These are phyloP conservation scores for Ditylenchus dipsaci DNA, from an alignment of 1,140 invertebrate genomes.

Conservation along the genomic window DNA sequence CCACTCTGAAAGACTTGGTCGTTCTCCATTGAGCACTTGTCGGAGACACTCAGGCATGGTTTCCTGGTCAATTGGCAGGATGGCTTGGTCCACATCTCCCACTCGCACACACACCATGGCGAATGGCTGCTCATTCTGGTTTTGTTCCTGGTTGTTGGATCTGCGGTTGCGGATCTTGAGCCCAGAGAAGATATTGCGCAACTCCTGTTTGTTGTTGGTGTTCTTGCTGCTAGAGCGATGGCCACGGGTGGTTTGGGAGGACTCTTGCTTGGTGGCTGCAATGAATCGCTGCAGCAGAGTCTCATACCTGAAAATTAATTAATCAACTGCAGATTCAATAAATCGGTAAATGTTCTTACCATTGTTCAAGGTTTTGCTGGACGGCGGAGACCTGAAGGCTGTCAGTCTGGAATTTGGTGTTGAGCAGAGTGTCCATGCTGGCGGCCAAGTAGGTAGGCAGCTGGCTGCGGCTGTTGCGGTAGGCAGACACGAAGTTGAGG, in stretches of 20 bases:
- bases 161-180: background rate
- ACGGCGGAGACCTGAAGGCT: constrained; percentile 16
- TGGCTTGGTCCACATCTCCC: constrained; percentile 32
- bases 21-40: background rate
- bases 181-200: background rate
- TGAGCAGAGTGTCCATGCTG: constrained; percentile 28
- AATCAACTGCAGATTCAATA: no score
- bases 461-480: constrained; percentile 21
- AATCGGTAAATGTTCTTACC: constrained; percentile 7
- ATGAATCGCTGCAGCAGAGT: no score
- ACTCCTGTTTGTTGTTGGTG: background rate
- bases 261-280: no score
- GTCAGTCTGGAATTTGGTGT: constrained; percentile 27
- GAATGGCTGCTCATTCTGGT: constrained; percentile 23
- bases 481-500: constrained; percentile 25
- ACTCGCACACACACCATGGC: constrained; percentile 33
- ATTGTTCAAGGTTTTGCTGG: constrained; percentile 41
- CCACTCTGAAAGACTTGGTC: background rate
- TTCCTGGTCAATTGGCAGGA: constrained; percentile 29
- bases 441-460: constrained; percentile 30
- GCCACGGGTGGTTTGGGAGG: no score
- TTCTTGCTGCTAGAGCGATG: background rate
- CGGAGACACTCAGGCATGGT: background rate
- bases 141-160: background rate
- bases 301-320: no score